These are phyloP conservation scores for Andrena trimmerana DNA, from an alignment of 2,888 invertebrate genomes.

Conservation along the genomic window DNA sequence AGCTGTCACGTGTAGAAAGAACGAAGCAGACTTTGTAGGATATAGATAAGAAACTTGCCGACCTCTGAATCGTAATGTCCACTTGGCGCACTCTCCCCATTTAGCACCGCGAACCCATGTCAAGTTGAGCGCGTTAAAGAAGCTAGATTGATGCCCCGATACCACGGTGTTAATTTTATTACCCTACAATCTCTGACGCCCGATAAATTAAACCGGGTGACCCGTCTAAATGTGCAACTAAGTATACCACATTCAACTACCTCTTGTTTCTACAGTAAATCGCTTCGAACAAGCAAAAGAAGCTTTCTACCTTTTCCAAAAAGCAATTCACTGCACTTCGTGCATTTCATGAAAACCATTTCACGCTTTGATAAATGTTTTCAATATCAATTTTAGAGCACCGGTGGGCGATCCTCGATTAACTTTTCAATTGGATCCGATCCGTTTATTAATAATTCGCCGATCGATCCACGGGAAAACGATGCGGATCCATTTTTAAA, in stretches of 20 bases:
- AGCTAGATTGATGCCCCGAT: constrained; percentile 41
- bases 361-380: not conserved
- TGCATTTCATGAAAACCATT: not conserved
- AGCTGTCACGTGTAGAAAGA: constrained; percentile 2
- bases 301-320: not conserved
- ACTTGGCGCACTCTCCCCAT: constrained; percentile 17
- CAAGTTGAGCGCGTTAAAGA: constrained; percentile 27
- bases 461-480: not conserved
- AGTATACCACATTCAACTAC: not conserved
- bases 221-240: not conserved
- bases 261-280: no score
- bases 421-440: constrained; percentile 30
- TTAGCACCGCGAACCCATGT: constrained; percentile 25
- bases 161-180: constrained; percentile 37
- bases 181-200: constrained; percentile 12
- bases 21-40: not conserved
- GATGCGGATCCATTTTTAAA: constrained; percentile 15
- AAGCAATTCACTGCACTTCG: not conserved
- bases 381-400: not conserved
- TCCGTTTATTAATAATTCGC: constrained; percentile 27
- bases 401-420: constrained; percentile 6
- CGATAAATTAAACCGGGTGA: constrained; percentile 9
- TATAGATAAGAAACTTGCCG: constrained; percentile 34
- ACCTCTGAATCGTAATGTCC: constrained; percentile 4
- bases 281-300: not conserved